Percentiles rank a stretch among this genome's conserved stretches.
These are phyloP conservation scores for Sisor rabdophorus DNA, from an alignment of 2,113 vertebrate species.

Conservation along the genomic window DNA sequence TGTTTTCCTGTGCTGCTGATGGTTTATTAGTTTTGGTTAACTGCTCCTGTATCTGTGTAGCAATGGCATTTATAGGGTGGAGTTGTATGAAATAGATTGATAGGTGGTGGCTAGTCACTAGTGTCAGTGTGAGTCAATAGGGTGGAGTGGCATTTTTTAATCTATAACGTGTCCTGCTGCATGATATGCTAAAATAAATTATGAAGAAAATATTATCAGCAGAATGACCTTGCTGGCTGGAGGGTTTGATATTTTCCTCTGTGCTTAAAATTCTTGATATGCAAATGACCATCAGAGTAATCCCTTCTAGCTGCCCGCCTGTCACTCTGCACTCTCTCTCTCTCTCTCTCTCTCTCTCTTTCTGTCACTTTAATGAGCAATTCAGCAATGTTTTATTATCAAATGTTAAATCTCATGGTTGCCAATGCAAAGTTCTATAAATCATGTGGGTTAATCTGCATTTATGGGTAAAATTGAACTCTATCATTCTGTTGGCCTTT, in stretches of 20 bases:
- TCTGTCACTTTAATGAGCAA: too few species aligned
- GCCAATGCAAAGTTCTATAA: too few species aligned
- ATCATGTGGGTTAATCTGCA: too few species aligned
- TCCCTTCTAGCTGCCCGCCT: conserved; percentile 59
- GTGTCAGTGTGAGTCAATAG: conserved; percentile 68
- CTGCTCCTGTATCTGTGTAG: conserved; percentile 41
- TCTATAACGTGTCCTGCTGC: conserved; percentile 60
- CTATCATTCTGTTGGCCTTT: too few species aligned
- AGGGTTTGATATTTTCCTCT: conserved; percentile 75
- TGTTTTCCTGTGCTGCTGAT: background rate
- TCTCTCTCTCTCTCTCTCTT: conserved; percentile 47
- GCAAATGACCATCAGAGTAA: conserved; percentile 72
- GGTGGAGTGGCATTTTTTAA: conserved; percentile 66
- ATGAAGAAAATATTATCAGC: conserved; percentile 71
- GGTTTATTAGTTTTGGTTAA: conserved; percentile 37
- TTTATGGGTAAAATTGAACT: too few species aligned
- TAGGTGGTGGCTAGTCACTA: conserved; percentile 58
- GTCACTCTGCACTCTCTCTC: conserved; percentile 38
- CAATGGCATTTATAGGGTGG: conserved; percentile 53
- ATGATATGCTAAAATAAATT: conserved; percentile 70
- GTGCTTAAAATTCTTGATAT: conserved; percentile 73
- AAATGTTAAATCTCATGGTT: too few species aligned
- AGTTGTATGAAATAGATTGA: conserved; percentile 49
- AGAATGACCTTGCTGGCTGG: conserved; percentile 76
- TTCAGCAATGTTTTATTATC: too few species aligned